Percentiles rank a stretch among this genome's conserved stretches.
phyloP scores from a whole-genome alignment of 2,888 invertebrate species.

The Ophraella communa region DNA sequence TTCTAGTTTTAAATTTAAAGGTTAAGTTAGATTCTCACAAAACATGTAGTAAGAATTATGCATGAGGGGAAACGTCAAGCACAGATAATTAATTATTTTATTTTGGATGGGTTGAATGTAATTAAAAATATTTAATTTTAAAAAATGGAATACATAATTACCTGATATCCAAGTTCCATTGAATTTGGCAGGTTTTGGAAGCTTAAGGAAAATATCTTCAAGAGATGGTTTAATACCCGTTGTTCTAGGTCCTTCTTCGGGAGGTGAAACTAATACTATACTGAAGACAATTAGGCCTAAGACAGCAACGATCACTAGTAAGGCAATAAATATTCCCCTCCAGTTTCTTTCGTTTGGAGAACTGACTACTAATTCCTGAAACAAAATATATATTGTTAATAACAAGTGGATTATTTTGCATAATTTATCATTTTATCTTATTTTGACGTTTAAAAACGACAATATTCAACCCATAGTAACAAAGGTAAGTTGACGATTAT shows the following conservation, averaged over 20 bases:
- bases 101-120: too few relatives aligned
- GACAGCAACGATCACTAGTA: constrained; percentile 88
- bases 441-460: too few relatives aligned
- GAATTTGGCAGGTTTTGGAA: constrained; percentile 65
- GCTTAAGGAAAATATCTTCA: constrained; percentile 68
- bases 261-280: constrained; percentile 87
- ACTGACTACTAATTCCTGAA: constrained; percentile 87
- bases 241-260: constrained; percentile 73
- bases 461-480: too few relatives aligned
- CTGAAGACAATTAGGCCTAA: constrained; percentile 90
- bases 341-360: constrained; percentile 90
- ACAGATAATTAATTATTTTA: too few relatives aligned
- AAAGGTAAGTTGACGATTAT: too few relatives aligned
- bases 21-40: background rate
- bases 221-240: constrained; percentile 73
- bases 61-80: too few relatives aligned
- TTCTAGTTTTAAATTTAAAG: background rate
- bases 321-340: constrained; percentile 91
- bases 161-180: constrained; percentile 81
- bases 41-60: too few relatives aligned
- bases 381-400: constrained; percentile 42
- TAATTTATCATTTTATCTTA: too few relatives aligned
- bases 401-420: too few relatives aligned
- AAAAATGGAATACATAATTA: too few relatives aligned
- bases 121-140: too few relatives aligned